Percentiles rank a stretch among this genome's conserved stretches.
phyloP scores from a whole-genome alignment of 2,797 vertebrate species.

The Darevskia mixta region DNA sequence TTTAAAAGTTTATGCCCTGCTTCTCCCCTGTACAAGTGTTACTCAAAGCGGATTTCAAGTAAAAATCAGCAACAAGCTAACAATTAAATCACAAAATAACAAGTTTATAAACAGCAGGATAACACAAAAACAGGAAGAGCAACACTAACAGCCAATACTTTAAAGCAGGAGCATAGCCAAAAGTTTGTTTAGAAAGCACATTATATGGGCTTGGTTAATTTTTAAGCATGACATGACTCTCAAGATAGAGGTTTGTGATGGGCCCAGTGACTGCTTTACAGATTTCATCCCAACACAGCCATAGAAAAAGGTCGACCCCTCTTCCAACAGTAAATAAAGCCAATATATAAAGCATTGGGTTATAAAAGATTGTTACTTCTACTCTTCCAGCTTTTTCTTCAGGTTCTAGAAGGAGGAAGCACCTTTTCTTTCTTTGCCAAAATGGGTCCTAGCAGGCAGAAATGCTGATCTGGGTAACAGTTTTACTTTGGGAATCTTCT shows the following conservation, averaged over 20 bases:
- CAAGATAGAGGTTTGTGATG: background rate
- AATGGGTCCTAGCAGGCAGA: background rate
- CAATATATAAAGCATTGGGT: too few relatives aligned
- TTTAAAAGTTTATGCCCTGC: too few relatives aligned
- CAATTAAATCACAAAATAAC: too few relatives aligned
- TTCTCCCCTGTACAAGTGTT: too few relatives aligned
- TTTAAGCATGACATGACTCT: background rate
- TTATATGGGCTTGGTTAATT: background rate
- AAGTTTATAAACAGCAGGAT: too few relatives aligned
- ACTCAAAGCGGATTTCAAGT: too few relatives aligned
- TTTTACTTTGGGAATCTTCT: background rate
- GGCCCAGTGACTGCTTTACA: background rate
- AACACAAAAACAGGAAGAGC: too few relatives aligned
- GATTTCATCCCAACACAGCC: background rate
- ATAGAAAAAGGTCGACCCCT: background rate
- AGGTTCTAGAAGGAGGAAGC: background rate
- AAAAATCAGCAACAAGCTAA: too few relatives aligned
- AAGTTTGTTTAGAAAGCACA: too few relatives aligned
- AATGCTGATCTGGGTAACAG: background rate
- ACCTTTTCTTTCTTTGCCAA: background rate
- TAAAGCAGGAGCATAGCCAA: too few relatives aligned
- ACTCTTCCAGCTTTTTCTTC: background rate
- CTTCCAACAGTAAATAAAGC: background rate
- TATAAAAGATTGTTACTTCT: too few relatives aligned
- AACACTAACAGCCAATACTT: too few relatives aligned